These are phyloP conservation scores for Erannis defoliaria DNA, from an alignment of 2,888 invertebrate species.

Conservation along the genomic window DNA sequence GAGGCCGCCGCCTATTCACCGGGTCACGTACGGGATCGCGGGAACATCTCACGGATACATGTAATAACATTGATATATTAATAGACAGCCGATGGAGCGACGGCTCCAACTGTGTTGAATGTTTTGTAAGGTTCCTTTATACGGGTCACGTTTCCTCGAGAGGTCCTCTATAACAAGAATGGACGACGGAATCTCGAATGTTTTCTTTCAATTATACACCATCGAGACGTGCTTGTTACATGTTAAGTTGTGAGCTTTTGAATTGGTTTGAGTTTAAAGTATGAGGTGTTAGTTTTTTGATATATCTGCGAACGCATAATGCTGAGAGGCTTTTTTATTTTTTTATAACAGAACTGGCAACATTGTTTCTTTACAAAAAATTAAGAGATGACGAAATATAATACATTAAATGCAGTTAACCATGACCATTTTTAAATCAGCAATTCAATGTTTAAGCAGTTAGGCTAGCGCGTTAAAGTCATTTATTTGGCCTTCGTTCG, in stretches of 20 bases:
- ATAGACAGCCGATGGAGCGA: conserved; percentile 60
- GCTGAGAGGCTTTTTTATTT: not conserved
- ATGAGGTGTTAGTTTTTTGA: conserved; percentile 12
- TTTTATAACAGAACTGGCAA: not conserved
- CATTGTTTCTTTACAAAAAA: not conserved
- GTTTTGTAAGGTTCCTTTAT: conserved; percentile 67
- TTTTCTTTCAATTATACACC: conserved; percentile 74
- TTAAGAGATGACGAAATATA: too few species aligned
- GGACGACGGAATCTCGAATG: conserved; percentile 69
- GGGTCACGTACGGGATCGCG: conserved; percentile 74
- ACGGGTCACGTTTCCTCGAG: conserved; percentile 80
- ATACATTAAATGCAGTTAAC: too few species aligned
- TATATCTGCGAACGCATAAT: not conserved
- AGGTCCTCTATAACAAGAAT: conserved; percentile 71
- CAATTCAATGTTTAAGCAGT: not conserved
- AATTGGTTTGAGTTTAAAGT: conserved; percentile 45
- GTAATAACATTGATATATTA: conserved; percentile 69
- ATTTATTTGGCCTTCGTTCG: not conserved
- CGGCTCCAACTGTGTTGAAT: conserved; percentile 56
- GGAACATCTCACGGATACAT: conserved; percentile 65
- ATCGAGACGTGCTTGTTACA: conserved; percentile 61
- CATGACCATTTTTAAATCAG: not conserved
- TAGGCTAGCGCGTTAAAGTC: conserved; percentile 16
- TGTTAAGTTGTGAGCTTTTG: conserved; percentile 50
- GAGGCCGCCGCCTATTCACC: conserved; percentile 71